Conservation (phyloP, 37 sponge, comb jelly and placozoan genomes). For the Amphimedon queenslandica region DNA sequence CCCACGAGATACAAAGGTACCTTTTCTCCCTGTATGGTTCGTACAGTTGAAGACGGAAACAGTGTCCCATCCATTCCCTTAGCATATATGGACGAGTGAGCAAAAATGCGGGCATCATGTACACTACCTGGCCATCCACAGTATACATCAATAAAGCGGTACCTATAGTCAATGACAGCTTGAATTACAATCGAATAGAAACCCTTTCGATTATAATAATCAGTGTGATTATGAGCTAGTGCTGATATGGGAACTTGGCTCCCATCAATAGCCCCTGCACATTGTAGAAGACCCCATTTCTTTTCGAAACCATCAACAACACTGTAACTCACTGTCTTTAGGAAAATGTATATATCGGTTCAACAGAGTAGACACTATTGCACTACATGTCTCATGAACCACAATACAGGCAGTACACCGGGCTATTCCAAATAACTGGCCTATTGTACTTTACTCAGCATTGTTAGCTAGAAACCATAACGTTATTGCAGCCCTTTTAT, state of each 20-base stretch:
- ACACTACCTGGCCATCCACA: constrained; percentile 52
- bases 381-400: constrained; percentile 26
- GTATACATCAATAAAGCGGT: constrained; percentile 4
- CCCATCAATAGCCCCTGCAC: constrained; percentile 40
- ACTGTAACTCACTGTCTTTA: not conserved
- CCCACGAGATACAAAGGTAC: constrained; percentile 15
- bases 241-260: constrained; percentile 22
- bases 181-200: constrained; percentile 37
- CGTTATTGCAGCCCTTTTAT: constrained; percentile 31
- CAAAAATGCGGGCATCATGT: constrained; percentile 39
- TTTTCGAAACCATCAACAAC: constrained; percentile 8
- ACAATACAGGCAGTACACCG: constrained; percentile 19
- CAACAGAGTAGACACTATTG: constrained; percentile 18
- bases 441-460: constrained; percentile 24
- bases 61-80: not conserved
- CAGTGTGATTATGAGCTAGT: constrained; percentile 15
- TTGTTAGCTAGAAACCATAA: constrained; percentile 15
- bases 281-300: constrained; percentile 22
- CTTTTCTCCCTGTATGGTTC: not conserved
- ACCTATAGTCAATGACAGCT: constrained; percentile 24
- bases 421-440: constrained; percentile 45
- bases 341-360: constrained; percentile 13
- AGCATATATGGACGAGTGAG: constrained; percentile 11
- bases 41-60: not conserved
- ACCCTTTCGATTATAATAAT: constrained; percentile 40